Base-by-base conservation (phyloP, 2,113 vertebrate genomes). In the Varanus salvator region DNA sequence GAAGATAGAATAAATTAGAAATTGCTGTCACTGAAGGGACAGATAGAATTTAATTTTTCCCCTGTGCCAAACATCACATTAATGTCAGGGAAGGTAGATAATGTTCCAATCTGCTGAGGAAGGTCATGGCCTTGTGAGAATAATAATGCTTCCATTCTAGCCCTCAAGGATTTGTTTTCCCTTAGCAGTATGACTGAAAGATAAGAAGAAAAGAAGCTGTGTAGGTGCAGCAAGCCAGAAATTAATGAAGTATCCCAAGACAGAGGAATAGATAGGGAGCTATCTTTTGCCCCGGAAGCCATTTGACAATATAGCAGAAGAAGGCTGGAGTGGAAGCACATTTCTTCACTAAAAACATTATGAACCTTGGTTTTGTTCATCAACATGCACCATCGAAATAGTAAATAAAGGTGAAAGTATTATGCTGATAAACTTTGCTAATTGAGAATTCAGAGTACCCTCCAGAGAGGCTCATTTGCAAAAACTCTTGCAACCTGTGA, bases 171-270 rank as follows among this genome's bases (percentile, higher is more conserved):
- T 78, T 78, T 75, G 57, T 76, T 84, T 57, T 31, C 82, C 34
- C n/a, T 17, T n/a, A 82, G 66, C 88, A 54, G 25, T 9, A 23
- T 71, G 83, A 68, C 64, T 85, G 48, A 85, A 68, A 85, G 74
- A 57, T 80, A 85, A 89, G 57, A 89, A 83, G 50, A 50, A 25
- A 89, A 44, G 82, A 84, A 78, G 64, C 74, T 84, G 6, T 66
- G 44, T 78, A 68, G 81, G 57, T 17, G 80, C 21, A 78, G 60
- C 48, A 89, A 71, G 15, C n/a, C 74, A 85, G 64, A 89, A 85
- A 54, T 89, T 78, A 89, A 80, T 78, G 60, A 89, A 78, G 64
- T 85, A 31, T 89, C 82, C 82, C 50, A 54, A 75, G 88, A 89
- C 48, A 21, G 6, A 19, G 21, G 57, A 64, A 72, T 74, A 57